These are phyloP conservation scores for Laothoe populi DNA, from an alignment of 2,888 invertebrate genomes.

Conservation along the genomic window DNA sequence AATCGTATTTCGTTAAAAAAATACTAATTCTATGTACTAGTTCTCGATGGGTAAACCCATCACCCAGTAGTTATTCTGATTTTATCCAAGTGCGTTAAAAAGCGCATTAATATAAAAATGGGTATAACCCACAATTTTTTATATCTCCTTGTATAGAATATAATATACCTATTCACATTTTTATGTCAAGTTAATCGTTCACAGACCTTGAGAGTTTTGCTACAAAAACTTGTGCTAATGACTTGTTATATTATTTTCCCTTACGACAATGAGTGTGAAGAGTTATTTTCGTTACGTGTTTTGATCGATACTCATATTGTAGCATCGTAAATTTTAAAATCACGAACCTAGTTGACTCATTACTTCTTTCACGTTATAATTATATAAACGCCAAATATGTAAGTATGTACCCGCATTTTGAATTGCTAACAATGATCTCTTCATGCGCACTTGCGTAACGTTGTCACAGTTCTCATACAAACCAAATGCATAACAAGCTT, in stretches of 20 bases:
- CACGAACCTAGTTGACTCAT: neutral
- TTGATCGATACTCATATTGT: no score
- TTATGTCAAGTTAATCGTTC: conserved; percentile 6
- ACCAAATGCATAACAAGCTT: conserved; percentile 73
- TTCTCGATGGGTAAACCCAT: no score
- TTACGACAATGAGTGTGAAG: neutral
- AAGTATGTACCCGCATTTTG: conserved; percentile 1
- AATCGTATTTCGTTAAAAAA: no score
- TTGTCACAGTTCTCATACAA: conserved; percentile 75
- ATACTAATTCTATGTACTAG: no score
- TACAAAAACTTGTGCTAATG: neutral
- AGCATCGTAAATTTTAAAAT: neutral
- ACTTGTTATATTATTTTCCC: conserved; percentile 5
- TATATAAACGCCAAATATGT: conserved; percentile 3
- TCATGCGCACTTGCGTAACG: conserved; percentile 60
- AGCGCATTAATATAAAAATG: neutral
- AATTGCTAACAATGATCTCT: conserved; percentile 32
- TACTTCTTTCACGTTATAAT: neutral
- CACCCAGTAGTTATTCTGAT: neutral
- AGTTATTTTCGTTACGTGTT: neutral
- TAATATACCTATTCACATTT: conserved; percentile 8
- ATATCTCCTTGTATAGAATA: conserved; percentile 1
- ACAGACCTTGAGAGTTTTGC: conserved; percentile 2
- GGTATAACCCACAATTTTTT: neutral
- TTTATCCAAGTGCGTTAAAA: neutral